Evolutionary conservation across 2,888 invertebrate genomes (phyloP), one percentile per base, ranked within the genome.

Genomic region (Campopleginae sp.): DNA sequence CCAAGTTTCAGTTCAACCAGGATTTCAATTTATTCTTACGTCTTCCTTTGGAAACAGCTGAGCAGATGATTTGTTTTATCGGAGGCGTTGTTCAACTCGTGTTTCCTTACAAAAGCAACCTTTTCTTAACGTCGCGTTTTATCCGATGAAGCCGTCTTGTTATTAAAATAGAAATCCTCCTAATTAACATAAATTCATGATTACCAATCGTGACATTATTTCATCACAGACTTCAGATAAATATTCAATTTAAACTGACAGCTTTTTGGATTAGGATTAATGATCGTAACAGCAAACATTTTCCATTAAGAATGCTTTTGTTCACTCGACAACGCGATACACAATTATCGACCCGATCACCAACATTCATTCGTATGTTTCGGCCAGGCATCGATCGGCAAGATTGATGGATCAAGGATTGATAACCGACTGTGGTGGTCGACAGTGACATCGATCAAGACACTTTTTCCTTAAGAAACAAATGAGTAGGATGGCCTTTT

Each of bases 1-100:
- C 84, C 75, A 80, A 84, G 63, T 46, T 84, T 80, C 58, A 33
- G 68, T 54, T 38, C 38, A 38, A 54, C 31, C 48, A 31, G 54
- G 27, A 74, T 54, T 58, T 10, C 27, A 77, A 84, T 84, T 81
- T 70, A 84, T 84, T 74, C 48, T 61, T 61, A 77, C 81, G 54
- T 78, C 72, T 78, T 78, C 42, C 33, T 78, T 81, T 46, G 12
- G 38, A 23, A 61, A 74, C 31, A 58, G 44, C 48, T 78, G 42
- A 82, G 58, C 38, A 51, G 78, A 72, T 61, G 19, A 48, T 65
- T 46, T 54, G 19, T 58, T 48, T 76, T 48, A 17, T 54, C 51
- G 46, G 33, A 19, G 33, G 14, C 51, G 65, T 68, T 38, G 7
- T 54, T 12, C 14, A 12, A 42, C 42, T 31, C 31, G 19, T 74